Evolutionary conservation across 2,888 invertebrate genomes (phyloP), one percentile per base, ranked within the genome.

Genomic region (Carpatolechia fugitivella): DNA sequence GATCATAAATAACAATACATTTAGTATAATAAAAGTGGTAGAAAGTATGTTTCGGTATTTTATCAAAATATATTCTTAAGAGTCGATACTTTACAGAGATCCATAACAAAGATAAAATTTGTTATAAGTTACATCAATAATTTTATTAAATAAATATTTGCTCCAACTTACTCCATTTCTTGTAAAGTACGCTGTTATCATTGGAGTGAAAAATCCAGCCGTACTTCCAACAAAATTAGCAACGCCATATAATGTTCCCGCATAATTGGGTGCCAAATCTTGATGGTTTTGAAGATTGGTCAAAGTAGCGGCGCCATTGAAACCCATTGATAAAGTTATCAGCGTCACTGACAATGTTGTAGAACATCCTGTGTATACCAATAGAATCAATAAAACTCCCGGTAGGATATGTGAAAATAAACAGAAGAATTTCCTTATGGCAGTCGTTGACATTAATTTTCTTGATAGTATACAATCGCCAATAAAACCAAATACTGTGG

Each of bases 221-320:
- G 93, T 92, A 47, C 93, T 93, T 29, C 95, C 95, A 20, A 95
- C 78, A 61, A 93, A 93, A 67, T 95, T 95, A 47, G 95, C 94
- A n/a, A 95, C 93, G 8, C 95, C 95, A 66, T 95, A 95, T 20
- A 95, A 78, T 10, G 94, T 93, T 3, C 95, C 95, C 0, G 95
- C 95, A 72, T 92, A 95, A 70, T 95, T 95, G 0, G 95, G 95
- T 0, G 95, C 94, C 53, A 95, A 81, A 76, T 95, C 95, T 76
- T 95, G 95, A 56, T 94, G 90, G 60, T 93, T 93, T 69, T 92
- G 92, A 60, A 93, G 78, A 70, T 93, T 93, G 0, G 93, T 92
- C 55, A 92, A 73, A 0, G 93, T 92, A 0, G 93, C 92, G 3
- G 93, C 92, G 0, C 93, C 93, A 59, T 93, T 93, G 66, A 93